Evolutionary conservation across 2,888 invertebrate species (phyloP), one percentile per base, ranked within the genome.

Genomic region (Drosophila ochracea): DNA sequence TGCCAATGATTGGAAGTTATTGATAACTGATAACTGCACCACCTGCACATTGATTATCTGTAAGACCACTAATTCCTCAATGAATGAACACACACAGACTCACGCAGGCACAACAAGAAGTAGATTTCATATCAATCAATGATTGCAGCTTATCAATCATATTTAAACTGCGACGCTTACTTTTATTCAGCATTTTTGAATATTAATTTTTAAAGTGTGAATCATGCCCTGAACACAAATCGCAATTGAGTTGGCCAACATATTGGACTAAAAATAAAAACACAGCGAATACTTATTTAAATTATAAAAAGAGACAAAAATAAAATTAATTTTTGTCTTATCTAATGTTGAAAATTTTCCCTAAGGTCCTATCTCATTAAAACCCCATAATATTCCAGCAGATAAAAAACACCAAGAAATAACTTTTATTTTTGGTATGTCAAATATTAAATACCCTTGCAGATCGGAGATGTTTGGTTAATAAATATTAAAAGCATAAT

Each of bases 11-110:
- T 19, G 16, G 4, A 13, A 16, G 10, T 25, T 25, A 53, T 21
- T 9, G 50, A 52, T 55, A 47, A 41, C 47, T 64, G 49, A 62
- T 58, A 76, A 52, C 47, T 62, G 53, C 28, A 3, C 43, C 35
- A 41, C 52, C 7, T 52, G 57, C n/a, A 52, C 57, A 28, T 69
- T 64, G 21, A 21, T 21, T 2, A 11, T 19, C 5, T 30, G 28
- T 21, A 37, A 2, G 41, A 35, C 16, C 16, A 35, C 28, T 43
- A 54, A 50, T 67, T 33, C 50, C 31, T 47, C 11, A 68, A 62
- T 41, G 60, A 28, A 41, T 43, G 30, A 30, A 49, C 16, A 49
- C 49, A 49, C 49, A 49, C 25, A 47, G 6, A 49, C 28, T 11
- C 35, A 21, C 7, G 2, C 21, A 21, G 21, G 13, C 16, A 16